Evolutionary conservation across 2,113 vertebrate genomes (phyloP), one percentile per base, ranked within the genome.

Genomic region (Ariopsis seemanni): DNA sequence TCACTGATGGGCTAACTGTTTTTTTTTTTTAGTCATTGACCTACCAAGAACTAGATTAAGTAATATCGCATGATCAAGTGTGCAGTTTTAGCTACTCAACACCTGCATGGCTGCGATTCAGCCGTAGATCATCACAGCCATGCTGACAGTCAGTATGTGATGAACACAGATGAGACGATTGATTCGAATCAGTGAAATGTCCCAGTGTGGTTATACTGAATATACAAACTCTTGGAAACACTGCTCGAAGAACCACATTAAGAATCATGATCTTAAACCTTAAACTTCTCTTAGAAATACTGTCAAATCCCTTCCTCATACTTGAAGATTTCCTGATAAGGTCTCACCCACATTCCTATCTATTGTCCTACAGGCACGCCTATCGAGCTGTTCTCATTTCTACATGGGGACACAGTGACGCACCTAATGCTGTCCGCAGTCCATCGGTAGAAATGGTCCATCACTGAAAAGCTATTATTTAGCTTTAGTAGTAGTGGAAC

Each of bases 351-450:
- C 74, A 77, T 77, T 77, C 22, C 22, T 25, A 53, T 77, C n/a
- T 77, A 77, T 77, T 75, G 72, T 75, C 72, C 72, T 50, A 75
- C 50, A 75, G 48, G 22, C 72, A 75, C 42, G 50, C 72, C 48
- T 20, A 25, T 12, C 12, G 72, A 75, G 72, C 48, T 52, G 72
- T 75, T 75, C 72, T 52, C 48, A 75, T 75, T 75, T 52, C 48
- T 10, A 75, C 5, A n/a, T 75, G 72, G 20, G 20, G 48, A 25
- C 20, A 77, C 48, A 77, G 6, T 77, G 74, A 52, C 72, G 20
- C 20, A 75, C 20, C 20, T 50, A 75, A 22, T 50, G 42, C 72
- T 50, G 72, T 20, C 72, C 72, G 22, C 42, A 14, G 74, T 1
- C 48, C 48, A 4, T 77, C 48, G 15, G 34, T 22, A 22, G 71